phyloP scores from a whole-genome alignment of 1,140 invertebrate genomes.

The Lepidotrigona ventralis region DNA sequence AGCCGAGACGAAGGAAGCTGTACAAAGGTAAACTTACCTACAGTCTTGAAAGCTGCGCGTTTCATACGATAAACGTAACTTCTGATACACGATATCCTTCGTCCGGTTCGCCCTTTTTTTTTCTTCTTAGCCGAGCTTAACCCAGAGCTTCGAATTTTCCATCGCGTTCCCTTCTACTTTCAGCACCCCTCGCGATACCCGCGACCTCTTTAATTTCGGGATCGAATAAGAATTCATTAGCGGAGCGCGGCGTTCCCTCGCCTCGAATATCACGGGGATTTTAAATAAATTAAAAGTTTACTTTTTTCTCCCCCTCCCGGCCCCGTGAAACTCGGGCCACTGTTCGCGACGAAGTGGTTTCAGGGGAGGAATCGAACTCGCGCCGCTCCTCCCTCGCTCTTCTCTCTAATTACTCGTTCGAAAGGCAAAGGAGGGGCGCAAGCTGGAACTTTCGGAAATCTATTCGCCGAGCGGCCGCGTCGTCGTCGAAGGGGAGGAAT shows the following conservation, averaged over 20 bases:
- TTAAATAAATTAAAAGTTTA: slow-evolving; percentile 70
- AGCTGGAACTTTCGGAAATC: slow-evolving; percentile 7
- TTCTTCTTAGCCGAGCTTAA: not conserved
- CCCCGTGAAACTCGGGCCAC: not conserved
- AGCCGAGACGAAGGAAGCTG: not conserved
- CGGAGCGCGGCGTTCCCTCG: slow-evolving; percentile 10
- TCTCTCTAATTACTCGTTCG: slow-evolving; percentile 56
- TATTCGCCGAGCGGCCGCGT: slow-evolving; percentile 15
- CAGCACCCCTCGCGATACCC: slow-evolving; percentile 8
- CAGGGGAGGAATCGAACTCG: slow-evolving; percentile 16
- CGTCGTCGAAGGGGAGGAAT: not conserved
- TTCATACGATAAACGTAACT: slow-evolving; percentile 59
- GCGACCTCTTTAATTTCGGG: slow-evolving; percentile 58
- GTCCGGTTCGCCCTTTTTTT: not conserved
- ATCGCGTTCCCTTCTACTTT: slow-evolving; percentile 29
- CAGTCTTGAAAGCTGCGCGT: slow-evolving; percentile 31
- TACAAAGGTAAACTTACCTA: not conserved
- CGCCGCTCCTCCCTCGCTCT: not conserved
- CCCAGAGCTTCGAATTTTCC: slow-evolving; percentile 33
- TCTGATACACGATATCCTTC: slow-evolving; percentile 33
- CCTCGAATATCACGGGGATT: slow-evolving; percentile 23
- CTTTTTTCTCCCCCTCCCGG: slow-evolving; percentile 7
- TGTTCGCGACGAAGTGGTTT: not conserved
- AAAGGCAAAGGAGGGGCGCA: not conserved
- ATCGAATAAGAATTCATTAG: slow-evolving; percentile 69